phyloP scores from a whole-genome alignment of 1,140 invertebrate species.

The Drosophila tsacasi region DNA sequence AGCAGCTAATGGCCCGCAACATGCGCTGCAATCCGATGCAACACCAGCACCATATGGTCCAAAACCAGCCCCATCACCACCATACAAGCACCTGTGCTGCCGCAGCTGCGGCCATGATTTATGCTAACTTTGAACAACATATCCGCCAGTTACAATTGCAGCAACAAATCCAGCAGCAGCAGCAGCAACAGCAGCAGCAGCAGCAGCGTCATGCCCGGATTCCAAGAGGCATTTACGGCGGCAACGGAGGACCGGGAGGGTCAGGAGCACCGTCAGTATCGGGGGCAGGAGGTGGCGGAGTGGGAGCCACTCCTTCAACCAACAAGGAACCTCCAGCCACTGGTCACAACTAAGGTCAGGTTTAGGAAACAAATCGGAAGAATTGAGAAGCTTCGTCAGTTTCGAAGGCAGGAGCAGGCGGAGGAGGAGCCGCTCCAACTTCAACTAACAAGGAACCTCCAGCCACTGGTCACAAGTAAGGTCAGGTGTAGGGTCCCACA shows the following conservation, averaged over 20 bases:
- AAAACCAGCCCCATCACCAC: slow-evolving; percentile 23
- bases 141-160: slow-evolving; percentile 47
- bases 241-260: slow-evolving; percentile 6
- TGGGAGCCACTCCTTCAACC: background rate
- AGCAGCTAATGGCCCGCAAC: slow-evolving; percentile 53
- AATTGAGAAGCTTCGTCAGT: no score
- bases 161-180: slow-evolving; percentile 9
- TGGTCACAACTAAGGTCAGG: slow-evolving; percentile 29
- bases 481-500: background rate
- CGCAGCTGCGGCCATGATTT: slow-evolving; percentile 49
- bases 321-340: slow-evolving; percentile 27
- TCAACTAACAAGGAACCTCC: slow-evolving; percentile 23
- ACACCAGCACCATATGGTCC: slow-evolving; percentile 18
- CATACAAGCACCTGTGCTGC: slow-evolving; percentile 20
- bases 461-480: slow-evolving; percentile 35
- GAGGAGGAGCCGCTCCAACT: background rate
- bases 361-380: no score
- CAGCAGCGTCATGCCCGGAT: slow-evolving; percentile 24
- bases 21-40: slow-evolving; percentile 35
- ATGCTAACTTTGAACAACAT: slow-evolving; percentile 51
- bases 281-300: background rate
- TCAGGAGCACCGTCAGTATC: background rate
- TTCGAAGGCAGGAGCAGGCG: no score
- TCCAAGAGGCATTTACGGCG: slow-evolving; percentile 52
- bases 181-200: slow-evolving; percentile 17